phyloP scores from a whole-genome alignment of 2,113 vertebrate genomes.

The Corapipo altera region DNA sequence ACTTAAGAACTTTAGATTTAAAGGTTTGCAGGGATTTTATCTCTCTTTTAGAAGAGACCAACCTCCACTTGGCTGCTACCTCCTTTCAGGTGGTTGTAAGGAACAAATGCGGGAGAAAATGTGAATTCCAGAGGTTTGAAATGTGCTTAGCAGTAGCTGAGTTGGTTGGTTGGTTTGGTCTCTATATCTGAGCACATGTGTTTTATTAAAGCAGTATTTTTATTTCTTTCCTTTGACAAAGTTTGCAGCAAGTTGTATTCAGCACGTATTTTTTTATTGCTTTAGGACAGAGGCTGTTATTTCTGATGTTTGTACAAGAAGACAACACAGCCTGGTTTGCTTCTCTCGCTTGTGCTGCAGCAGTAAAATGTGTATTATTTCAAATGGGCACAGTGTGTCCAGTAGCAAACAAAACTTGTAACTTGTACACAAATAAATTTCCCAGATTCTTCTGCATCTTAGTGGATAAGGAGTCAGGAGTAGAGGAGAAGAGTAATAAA shows the following conservation, averaged over 20 bases:
- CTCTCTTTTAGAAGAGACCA: neutral
- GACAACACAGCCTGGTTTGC: neutral
- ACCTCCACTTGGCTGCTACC: neutral
- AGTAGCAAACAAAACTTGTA: neutral
- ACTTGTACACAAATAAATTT: neutral
- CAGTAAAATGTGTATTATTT: neutral
- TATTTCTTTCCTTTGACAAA: neutral
- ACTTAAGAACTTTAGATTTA: neutral
- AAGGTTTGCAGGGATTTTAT: neutral
- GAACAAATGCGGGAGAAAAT: neutral
- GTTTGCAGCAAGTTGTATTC: neutral
- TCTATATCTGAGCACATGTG: neutral
- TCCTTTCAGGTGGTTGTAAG: neutral
- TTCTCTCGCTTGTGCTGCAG: neutral
- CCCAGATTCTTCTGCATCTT: neutral
- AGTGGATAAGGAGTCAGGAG: neutral
- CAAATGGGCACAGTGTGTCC: neutral
- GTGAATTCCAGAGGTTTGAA: neutral
- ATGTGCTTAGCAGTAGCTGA: neutral
- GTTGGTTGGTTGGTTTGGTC: neutral
- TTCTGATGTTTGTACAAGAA: neutral
- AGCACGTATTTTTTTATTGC: neutral
- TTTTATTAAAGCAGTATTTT: neutral
- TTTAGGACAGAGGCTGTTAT: neutral
- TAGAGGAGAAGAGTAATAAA: neutral